Conservation (phyloP, 2,888 invertebrate genomes). For the Hirtodrosophila cameraria region DNA sequence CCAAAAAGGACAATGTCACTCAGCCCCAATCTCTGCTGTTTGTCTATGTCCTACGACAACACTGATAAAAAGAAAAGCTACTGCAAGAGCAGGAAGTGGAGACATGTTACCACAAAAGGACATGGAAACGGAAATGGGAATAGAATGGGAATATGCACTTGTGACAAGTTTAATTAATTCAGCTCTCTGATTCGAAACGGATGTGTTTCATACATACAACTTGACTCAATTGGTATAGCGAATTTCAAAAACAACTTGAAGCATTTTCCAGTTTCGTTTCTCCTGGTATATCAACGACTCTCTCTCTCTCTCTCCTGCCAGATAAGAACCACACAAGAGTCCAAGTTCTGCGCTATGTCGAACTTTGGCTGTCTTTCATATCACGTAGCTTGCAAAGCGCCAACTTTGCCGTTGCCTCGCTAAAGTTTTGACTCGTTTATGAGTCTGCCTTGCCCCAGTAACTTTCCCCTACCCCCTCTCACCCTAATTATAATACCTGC, state of each 20-base stretch:
- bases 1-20: conserved; percentile 57
- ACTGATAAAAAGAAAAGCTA: conserved; percentile 15
- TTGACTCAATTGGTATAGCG: conserved; percentile 33
- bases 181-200: conserved; percentile 47
- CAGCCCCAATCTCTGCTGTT: background rate
- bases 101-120: background rate
- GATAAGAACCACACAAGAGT: conserved; percentile 33
- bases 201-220: conserved; percentile 24
- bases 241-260: conserved; percentile 5
- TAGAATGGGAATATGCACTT: too few relatives aligned
- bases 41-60: conserved; percentile 14
- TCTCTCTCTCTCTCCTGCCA: too few relatives aligned
- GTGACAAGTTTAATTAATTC: conserved; percentile 64
- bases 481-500: conserved; percentile 72
- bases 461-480: conserved; percentile 6
- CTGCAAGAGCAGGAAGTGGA: background rate
- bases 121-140: conserved; percentile 1
- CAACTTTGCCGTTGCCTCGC: conserved; percentile 60
- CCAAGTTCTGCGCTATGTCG: conserved; percentile 33
- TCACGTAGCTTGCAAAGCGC: conserved; percentile 58
- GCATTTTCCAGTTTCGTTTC: conserved; percentile 17
- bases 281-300: background rate
- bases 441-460: conserved; percentile 16
- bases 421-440: conserved; percentile 57
- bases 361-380: conserved; percentile 75